Percentiles rank a stretch among this genome's conserved stretches.
Conservation (phyloP, 2,888 invertebrate genomes). For the Coelogynopora nodosa region DNA sequence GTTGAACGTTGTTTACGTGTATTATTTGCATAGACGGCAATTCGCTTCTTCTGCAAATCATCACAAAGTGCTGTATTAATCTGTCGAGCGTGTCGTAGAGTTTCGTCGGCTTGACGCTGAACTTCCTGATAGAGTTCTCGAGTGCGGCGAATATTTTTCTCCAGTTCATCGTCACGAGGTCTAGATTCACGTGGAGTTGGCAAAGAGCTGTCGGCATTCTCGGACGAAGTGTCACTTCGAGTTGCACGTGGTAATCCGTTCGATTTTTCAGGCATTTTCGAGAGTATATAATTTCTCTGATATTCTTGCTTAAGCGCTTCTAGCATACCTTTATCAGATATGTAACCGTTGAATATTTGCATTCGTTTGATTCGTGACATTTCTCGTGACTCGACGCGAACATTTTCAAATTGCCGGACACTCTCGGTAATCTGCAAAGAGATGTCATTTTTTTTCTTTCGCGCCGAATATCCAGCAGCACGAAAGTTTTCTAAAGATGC, state of each 20-base stretch:
- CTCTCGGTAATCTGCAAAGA: slow-evolving; percentile 2
- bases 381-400: not conserved
- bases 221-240: not conserved
- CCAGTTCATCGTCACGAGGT: not conserved
- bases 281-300: slow-evolving; percentile 34
- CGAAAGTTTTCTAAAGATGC: not conserved
- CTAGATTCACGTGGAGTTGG: not conserved
- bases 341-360: slow-evolving; percentile 7
- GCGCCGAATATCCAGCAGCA: not conserved
- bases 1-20: not conserved
- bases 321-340: slow-evolving; percentile 40
- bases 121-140: slow-evolving; percentile 31
- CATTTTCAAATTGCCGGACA: slow-evolving; percentile 23
- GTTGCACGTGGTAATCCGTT: not conserved
- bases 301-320: slow-evolving; percentile 25
- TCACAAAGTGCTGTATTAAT: slow-evolving; percentile 31
- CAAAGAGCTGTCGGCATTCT: slow-evolving; percentile 1
- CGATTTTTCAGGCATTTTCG: not conserved
- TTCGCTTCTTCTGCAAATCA: slow-evolving; percentile 33
- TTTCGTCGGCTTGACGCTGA: slow-evolving; percentile 41
- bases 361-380: slow-evolving; percentile 12
- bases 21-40: slow-evolving; percentile 8
- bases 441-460: not conserved
- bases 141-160: slow-evolving; percentile 4
- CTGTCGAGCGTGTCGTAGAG: slow-evolving; percentile 20